Percentiles rank a stretch among this genome's conserved stretches.
These are phyloP conservation scores for Zaprionus ornatus DNA, from an alignment of 1,140 invertebrate genomes.

Conservation along the genomic window DNA sequence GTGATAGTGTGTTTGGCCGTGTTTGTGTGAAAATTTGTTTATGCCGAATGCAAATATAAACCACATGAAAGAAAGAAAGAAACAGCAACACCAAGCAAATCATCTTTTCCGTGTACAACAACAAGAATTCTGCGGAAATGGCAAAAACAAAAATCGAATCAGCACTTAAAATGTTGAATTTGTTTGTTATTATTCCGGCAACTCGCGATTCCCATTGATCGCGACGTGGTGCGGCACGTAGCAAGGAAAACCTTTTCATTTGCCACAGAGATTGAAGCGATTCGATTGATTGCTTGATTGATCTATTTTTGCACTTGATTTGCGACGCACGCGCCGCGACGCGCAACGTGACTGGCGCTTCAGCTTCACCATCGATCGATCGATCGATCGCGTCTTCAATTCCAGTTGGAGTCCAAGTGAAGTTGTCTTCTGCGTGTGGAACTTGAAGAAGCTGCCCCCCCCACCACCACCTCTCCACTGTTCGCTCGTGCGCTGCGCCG, in stretches of 20 bases:
- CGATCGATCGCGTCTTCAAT: slow-evolving; percentile 6
- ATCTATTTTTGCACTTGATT: slow-evolving; percentile 83
- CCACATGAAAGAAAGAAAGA: slow-evolving; percentile 20
- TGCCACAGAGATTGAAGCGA: slow-evolving; percentile 61
- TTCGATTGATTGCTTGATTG: slow-evolving; percentile 80
- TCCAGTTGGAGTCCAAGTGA: slow-evolving; percentile 35
- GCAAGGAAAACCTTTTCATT: slow-evolving; percentile 44
- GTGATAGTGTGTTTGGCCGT: slow-evolving; percentile 29
- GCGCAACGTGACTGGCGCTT: slow-evolving; percentile 76
- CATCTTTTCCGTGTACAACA: slow-evolving; percentile 45
- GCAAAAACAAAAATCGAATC: slow-evolving; percentile 47
- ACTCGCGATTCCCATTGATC: slow-evolving; percentile 56
- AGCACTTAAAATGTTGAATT: slow-evolving; percentile 59
- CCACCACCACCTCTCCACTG: background rate
- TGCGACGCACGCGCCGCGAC: slow-evolving; percentile 75
- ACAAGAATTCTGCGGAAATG: slow-evolving; percentile 55
- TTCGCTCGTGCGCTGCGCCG: slow-evolving; percentile 22
- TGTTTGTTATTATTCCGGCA: slow-evolving; percentile 40
- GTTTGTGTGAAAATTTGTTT: slow-evolving; percentile 63
- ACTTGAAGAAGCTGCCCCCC: background rate
- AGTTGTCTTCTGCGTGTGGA: slow-evolving; percentile 17
- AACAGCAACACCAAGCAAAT: slow-evolving; percentile 33
- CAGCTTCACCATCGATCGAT: slow-evolving; percentile 24
- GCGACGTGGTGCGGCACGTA: slow-evolving; percentile 36
- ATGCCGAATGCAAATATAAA: slow-evolving; percentile 53